phyloP scores from a whole-genome alignment of 2,797 vertebrate species.

The Pangasius larnaudii region DNA sequence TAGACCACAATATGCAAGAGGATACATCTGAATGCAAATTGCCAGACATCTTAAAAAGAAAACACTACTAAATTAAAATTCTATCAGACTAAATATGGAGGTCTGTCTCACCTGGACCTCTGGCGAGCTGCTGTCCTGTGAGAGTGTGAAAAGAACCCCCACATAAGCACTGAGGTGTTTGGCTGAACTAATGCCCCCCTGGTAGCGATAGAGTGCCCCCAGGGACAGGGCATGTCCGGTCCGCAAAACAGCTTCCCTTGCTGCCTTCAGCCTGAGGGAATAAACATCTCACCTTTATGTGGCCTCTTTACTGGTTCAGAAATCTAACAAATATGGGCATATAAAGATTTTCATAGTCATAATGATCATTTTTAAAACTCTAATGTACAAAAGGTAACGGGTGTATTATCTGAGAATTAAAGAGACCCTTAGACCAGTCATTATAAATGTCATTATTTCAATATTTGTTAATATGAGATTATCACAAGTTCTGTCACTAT shows the following conservation, averaged over 20 bases:
- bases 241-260: conserved; percentile 86
- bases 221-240: conserved; percentile 89
- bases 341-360: neutral
- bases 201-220: conserved; percentile 84
- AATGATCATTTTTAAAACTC: neutral
- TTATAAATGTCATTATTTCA: neutral
- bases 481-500: neutral
- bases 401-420: neutral
- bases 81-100: neutral
- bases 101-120: conserved; percentile 85
- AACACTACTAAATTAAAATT: neutral
- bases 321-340: neutral
- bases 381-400: neutral
- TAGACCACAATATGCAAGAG: neutral
- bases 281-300: neutral
- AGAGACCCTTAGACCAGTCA: neutral
- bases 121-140: conserved; percentile 92
- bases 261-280: conserved; percentile 81
- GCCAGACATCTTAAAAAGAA: neutral
- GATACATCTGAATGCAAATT: neutral
- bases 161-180: conserved; percentile 88
- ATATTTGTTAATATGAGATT: neutral
- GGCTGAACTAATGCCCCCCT: conserved; percentile 83
- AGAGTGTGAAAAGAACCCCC: conserved; percentile 88
- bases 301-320: neutral